These are phyloP conservation scores for Oreochromis niloticus DNA, from an alignment of 2,113 vertebrate species.

Conservation along the genomic window DNA sequence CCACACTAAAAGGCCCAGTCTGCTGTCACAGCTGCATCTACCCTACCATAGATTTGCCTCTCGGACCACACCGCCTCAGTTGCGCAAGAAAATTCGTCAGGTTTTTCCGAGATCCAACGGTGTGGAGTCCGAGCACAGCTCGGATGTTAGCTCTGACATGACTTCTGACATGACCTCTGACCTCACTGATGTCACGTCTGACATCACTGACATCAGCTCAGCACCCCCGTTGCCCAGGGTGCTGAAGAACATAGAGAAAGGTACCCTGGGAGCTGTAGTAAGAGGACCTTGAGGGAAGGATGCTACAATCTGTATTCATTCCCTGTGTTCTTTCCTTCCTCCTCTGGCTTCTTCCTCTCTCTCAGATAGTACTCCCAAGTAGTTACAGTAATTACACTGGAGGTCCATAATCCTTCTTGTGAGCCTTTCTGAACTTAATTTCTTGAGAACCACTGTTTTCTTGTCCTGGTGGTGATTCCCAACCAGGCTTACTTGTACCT, in stretches of 20 bases:
- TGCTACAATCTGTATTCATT: not conserved
- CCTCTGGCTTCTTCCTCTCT: not conserved
- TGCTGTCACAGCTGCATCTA: constrained; percentile 82
- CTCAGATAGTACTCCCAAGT: not conserved
- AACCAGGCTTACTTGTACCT: not conserved
- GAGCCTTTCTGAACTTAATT: not conserved
- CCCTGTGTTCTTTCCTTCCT: constrained; percentile 1
- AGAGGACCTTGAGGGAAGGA: constrained; percentile 23
- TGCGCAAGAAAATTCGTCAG: constrained; percentile 52
- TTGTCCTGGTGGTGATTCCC: not conserved
- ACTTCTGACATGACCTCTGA: constrained; percentile 29
- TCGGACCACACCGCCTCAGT: constrained; percentile 61
- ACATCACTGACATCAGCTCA: constrained; percentile 48
- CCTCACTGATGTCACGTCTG: constrained; percentile 28
- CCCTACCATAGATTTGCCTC: constrained; percentile 73
- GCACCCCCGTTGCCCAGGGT: constrained; percentile 61
- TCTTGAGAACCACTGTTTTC: not conserved
- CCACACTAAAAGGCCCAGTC: constrained; percentile 76
- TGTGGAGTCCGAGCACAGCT: constrained; percentile 57
- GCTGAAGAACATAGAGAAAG: constrained; percentile 79
- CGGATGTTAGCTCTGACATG: constrained; percentile 35
- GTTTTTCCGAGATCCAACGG: constrained; percentile 46
- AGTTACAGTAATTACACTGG: not conserved
- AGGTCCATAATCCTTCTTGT: not conserved
- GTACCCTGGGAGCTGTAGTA: constrained; percentile 71